Evolutionary conservation across 2,888 invertebrate species (phyloP).

Genomic region (Emmelina monodactyla): DNA sequence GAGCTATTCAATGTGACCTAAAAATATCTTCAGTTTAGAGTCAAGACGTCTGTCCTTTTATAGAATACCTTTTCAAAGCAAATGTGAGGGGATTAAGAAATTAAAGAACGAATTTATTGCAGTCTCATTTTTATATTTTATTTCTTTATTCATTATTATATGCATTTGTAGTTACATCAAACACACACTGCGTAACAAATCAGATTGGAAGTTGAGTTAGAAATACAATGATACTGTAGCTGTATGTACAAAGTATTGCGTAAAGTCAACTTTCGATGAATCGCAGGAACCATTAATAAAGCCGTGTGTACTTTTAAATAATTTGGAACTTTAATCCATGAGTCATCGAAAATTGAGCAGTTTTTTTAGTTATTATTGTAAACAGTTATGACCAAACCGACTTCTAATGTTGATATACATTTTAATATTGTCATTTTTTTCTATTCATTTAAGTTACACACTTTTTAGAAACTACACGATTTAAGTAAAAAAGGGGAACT

Average conservation of each 20-base stretch:
- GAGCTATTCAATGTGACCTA: no score
- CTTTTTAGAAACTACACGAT: not conserved
- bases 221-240: conserved; percentile 36
- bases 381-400: not conserved
- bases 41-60: no score
- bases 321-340: not conserved
- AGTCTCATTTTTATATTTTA: conserved; percentile 61
- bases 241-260: conserved; percentile 29
- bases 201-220: conserved; percentile 55
- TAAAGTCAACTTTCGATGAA: conserved; percentile 20
- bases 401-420: conserved; percentile 36
- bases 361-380: not conserved
- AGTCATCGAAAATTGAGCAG: not conserved
- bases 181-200: conserved; percentile 59
- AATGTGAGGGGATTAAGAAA: no score
- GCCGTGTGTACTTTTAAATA: not conserved
- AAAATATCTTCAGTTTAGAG: no score
- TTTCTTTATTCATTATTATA: conserved; percentile 39
- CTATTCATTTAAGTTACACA: conserved; percentile 13
- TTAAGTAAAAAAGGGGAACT: not conserved
- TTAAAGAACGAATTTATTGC: no score
- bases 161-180: conserved; percentile 45
- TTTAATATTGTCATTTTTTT: conserved; percentile 60
- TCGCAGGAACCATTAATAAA: no score
- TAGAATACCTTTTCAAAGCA: no score